Percentiles rank a stretch among this genome's conserved stretches.
phyloP scores from a whole-genome alignment of 1,140 invertebrate species.

The Leptopilina clavipes region DNA sequence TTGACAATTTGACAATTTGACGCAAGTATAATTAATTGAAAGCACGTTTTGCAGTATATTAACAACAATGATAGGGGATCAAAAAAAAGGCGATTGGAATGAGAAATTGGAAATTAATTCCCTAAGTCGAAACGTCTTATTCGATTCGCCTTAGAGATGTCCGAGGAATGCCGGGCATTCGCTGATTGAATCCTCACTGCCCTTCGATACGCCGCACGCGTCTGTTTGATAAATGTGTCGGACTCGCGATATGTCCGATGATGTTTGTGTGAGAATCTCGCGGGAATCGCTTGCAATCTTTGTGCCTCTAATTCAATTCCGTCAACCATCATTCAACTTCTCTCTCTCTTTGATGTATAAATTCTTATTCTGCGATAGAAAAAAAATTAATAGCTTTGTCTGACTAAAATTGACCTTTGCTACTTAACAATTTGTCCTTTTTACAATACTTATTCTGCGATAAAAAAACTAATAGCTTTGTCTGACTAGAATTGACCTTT shows the following conservation, averaged over 20 bases:
- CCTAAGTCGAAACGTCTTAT: constrained; percentile 66
- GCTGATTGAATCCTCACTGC: constrained; percentile 69
- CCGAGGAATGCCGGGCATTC: constrained; percentile 69
- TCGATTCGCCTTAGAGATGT: constrained; percentile 65
- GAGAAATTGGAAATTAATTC: constrained; percentile 60
- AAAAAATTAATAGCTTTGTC: too few relatives aligned
- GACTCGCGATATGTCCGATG: constrained; percentile 65
- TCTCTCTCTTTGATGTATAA: too few relatives aligned
- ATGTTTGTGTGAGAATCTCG: constrained; percentile 67
- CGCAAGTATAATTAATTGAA: not conserved
- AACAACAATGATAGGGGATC: not conserved
- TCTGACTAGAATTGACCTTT: too few relatives aligned
- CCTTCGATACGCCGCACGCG: constrained; percentile 38
- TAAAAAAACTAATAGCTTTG: too few relatives aligned
- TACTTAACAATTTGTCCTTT: too few relatives aligned
- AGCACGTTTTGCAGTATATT: not conserved
- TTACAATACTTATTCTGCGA: too few relatives aligned
- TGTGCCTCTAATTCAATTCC: not conserved
- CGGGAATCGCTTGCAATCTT: constrained; percentile 25
- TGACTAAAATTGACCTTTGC: too few relatives aligned
- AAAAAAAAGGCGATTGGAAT: not conserved
- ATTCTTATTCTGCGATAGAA: too few relatives aligned
- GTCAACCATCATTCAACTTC: not conserved
- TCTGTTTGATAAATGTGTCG: constrained; percentile 71
- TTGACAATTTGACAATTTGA: too few relatives aligned